A percentile compares a stretch with the other conserved stretches of the same genome.
phyloP scores from a whole-genome alignment of 2,888 invertebrate genomes.

The Agonopterix heracliana region DNA sequence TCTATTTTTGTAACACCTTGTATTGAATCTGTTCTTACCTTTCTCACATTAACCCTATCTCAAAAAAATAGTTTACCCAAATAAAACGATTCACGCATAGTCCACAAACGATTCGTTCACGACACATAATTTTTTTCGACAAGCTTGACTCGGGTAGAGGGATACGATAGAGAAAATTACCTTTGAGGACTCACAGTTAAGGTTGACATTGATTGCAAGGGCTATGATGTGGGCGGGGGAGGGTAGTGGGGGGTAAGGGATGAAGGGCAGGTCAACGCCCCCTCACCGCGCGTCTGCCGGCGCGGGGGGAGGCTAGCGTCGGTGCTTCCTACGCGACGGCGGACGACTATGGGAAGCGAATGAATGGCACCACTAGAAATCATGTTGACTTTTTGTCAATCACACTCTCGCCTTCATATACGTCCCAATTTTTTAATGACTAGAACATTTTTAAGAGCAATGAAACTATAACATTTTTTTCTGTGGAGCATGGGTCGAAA shows the following conservation, averaged over 20 bases:
- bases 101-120: constrained; percentile 38
- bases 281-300: constrained; percentile 27
- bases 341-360: too few species aligned
- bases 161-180: constrained; percentile 33
- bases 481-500: too few species aligned
- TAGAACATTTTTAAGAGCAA: too few species aligned
- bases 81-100: constrained; percentile 51
- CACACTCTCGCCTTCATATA: too few species aligned
- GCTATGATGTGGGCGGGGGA: constrained; percentile 18
- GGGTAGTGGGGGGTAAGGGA: constrained; percentile 23
- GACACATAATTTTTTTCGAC: constrained; percentile 50
- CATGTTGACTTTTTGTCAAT: too few species aligned
- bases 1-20: too few species aligned
- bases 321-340: too few species aligned
- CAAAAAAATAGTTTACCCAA: neutral
- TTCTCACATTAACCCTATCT: too few species aligned
- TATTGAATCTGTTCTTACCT: too few species aligned
- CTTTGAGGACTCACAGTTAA: constrained; percentile 41
- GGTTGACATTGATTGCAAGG: constrained; percentile 44
- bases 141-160: constrained; percentile 31
- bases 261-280: constrained; percentile 60
- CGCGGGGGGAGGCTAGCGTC: constrained; percentile 13
- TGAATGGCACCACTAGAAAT: too few species aligned
- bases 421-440: too few species aligned
- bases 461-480: too few species aligned